Evolutionary conservation across 2,797 vertebrate species (phyloP).

Genomic region (Tangara arthus): DNA sequence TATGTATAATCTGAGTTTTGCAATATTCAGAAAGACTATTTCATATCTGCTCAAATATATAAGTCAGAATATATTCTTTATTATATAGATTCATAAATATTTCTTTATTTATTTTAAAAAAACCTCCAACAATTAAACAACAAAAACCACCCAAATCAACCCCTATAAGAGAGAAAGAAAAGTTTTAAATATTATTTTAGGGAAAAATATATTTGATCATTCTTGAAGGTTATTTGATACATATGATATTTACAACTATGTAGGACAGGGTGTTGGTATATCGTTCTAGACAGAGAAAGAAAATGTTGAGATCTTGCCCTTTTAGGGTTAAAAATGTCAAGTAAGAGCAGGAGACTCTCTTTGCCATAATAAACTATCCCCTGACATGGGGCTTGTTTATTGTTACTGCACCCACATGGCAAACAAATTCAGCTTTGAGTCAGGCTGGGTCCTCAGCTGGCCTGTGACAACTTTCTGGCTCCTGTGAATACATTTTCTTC

Average conservation of each 20-base stretch:
- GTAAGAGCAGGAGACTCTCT: not conserved
- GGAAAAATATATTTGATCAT: not conserved
- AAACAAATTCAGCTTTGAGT: not conserved
- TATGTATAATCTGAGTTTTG: not conserved
- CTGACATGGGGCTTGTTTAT: not conserved
- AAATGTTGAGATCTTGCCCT: not conserved
- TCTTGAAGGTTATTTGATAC: not conserved
- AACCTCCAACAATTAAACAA: rapidly evolving
- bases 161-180: not conserved
- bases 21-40: not conserved
- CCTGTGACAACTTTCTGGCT: not conserved
- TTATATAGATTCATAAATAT: not conserved
- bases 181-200: not conserved
- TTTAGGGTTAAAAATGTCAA: not conserved
- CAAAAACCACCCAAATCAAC: not conserved
- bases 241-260: not conserved
- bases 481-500: not conserved
- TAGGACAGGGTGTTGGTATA: not conserved
- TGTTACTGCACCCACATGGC: not conserved
- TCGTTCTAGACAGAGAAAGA: not conserved
- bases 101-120: not conserved
- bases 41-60: not conserved
- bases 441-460: not conserved
- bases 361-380: not conserved
- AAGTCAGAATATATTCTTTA: not conserved